Conservation (phyloP, 2,888 invertebrate genomes). For the Mimas tiliae region DNA sequence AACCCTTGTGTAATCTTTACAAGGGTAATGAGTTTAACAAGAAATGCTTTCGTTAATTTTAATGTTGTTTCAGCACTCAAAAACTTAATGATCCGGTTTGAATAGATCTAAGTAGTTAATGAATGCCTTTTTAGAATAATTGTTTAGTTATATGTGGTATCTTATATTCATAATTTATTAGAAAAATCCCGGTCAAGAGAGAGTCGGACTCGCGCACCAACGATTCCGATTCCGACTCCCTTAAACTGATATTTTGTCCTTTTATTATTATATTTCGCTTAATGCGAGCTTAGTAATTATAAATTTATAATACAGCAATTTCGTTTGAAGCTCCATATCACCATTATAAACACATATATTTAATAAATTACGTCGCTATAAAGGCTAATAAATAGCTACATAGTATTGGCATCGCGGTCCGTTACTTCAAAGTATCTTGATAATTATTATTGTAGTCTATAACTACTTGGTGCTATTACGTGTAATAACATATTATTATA, state of each 20-base stretch:
- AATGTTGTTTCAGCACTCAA: slow-evolving; percentile 6
- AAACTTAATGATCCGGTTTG: background rate
- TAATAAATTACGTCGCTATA: slow-evolving; percentile 7
- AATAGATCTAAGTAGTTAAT: slow-evolving; percentile 3
- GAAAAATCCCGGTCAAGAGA: too few relatives aligned
- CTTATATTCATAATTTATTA: background rate
- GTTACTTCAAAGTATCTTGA: slow-evolving; percentile 15
- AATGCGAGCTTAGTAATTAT: slow-evolving; percentile 6
- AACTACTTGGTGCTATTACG: slow-evolving; percentile 15
- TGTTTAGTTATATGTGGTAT: background rate
- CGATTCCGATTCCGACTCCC: too few relatives aligned
- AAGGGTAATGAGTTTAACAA: too few relatives aligned
- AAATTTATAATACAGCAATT: background rate
- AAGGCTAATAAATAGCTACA: slow-evolving; percentile 4
- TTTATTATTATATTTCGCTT: background rate
- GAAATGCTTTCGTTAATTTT: background rate
- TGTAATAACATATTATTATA: background rate
- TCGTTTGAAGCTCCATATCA: background rate
- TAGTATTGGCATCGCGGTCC: slow-evolving; percentile 12
- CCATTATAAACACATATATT: slow-evolving; percentile 3
- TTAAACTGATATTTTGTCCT: too few relatives aligned
- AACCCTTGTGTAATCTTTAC: too few relatives aligned
- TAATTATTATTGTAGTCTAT: slow-evolving; percentile 4
- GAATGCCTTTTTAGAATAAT: slow-evolving; percentile 3
- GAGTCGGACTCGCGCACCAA: too few relatives aligned